These are phyloP conservation scores for Agriopis leucophaearia DNA, from an alignment of 2,888 invertebrate genomes.

Conservation along the genomic window DNA sequence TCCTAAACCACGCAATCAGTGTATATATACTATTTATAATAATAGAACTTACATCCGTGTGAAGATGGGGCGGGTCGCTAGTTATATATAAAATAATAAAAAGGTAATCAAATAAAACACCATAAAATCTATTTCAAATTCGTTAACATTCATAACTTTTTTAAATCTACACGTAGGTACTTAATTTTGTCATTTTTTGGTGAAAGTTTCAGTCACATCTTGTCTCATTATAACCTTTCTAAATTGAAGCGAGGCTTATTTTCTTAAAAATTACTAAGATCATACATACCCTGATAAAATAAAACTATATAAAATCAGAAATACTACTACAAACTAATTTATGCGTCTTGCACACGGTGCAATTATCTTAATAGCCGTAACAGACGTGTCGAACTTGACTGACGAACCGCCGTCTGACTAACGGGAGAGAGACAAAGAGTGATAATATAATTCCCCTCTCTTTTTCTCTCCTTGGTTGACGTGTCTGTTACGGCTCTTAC, in stretches of 20 bases:
- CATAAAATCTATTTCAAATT: slow-evolving; percentile 4
- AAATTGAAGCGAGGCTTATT: slow-evolving; percentile 39
- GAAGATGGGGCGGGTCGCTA: no score
- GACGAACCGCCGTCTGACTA: no score
- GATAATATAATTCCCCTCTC: no score
- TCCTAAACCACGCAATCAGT: no score
- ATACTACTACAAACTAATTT: not conserved
- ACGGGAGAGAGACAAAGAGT: no score
- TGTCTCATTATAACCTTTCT: slow-evolving; percentile 46
- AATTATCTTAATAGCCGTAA: no score
- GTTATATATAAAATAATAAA: no score
- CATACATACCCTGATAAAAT: slow-evolving; percentile 42
- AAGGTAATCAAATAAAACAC: not conserved
- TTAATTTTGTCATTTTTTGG: slow-evolving; percentile 39
- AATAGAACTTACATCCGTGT: no score
- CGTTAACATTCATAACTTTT: slow-evolving; percentile 11
- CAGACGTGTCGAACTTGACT: no score
- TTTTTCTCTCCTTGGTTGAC: no score
- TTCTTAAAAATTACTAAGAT: slow-evolving; percentile 37
- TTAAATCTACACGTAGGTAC: not conserved
- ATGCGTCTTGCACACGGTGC: not conserved
- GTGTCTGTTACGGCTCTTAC: no score
- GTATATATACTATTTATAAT: no score
- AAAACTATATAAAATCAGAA: slow-evolving; percentile 5
- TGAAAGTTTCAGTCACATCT: slow-evolving; percentile 38